These are phyloP conservation scores for Apteryx mantelli DNA, from an alignment of 2,113 vertebrate species.

Conservation along the genomic window DNA sequence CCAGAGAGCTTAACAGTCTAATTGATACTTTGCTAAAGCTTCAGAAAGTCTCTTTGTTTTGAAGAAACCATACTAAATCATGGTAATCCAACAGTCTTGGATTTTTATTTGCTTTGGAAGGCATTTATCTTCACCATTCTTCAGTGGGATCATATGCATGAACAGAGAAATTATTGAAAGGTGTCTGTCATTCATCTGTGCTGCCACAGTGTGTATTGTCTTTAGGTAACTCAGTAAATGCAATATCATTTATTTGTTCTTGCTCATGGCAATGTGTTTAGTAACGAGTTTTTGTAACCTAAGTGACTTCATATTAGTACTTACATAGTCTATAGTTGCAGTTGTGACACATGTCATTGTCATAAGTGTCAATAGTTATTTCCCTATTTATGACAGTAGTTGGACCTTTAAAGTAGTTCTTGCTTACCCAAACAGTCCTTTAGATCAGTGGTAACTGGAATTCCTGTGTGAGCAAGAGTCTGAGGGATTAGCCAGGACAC, in stretches of 20 bases:
- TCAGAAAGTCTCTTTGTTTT: slow-evolving; percentile 47
- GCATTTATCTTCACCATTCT: neutral
- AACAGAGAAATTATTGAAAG: neutral
- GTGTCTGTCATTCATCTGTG: neutral
- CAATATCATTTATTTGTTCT: neutral
- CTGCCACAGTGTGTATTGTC: neutral
- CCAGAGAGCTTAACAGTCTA: slow-evolving; percentile 29
- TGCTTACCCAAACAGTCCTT: neutral
- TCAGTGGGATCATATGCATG: neutral
- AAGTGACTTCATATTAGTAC: neutral
- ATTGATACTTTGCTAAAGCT: neutral
- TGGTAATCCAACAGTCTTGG: neutral
- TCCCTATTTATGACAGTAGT: neutral
- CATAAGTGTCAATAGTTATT: neutral
- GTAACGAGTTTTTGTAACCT: neutral
- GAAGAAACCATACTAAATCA: slow-evolving; percentile 23
- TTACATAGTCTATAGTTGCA: neutral
- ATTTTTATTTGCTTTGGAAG: slow-evolving; percentile 11
- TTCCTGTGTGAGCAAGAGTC: neutral
- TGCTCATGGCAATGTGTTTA: slow-evolving; percentile 3
- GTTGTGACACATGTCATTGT: neutral
- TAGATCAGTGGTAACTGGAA: neutral
- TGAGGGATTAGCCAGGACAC: neutral
- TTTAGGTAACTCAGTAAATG: neutral
- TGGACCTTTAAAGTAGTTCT: neutral